Conservation (phyloP, 2,113 vertebrate species). For the Lepus europaeus region DNA sequence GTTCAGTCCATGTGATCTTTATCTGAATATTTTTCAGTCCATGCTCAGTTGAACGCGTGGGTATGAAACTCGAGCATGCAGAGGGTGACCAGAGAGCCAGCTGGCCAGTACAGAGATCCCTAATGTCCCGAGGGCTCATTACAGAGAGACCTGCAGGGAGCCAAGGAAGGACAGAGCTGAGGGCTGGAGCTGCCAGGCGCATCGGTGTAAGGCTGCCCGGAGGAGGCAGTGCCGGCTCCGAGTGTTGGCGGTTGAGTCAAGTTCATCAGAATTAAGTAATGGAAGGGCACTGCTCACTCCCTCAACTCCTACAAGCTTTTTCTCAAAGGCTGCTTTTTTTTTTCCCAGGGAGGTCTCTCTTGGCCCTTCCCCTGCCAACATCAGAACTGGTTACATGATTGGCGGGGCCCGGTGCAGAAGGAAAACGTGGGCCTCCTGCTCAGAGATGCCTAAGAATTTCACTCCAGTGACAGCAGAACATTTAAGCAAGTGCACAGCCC, state of each 20-base stretch:
- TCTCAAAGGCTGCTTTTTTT: not conserved
- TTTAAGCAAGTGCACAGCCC: not conserved
- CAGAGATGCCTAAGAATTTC: slow-evolving; percentile 18
- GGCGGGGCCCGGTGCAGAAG: not conserved
- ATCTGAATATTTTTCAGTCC: not conserved
- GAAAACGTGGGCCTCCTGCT: not conserved
- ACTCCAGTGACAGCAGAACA: not conserved
- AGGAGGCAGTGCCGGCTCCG: not conserved
- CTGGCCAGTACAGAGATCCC: not conserved
- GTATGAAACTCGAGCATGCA: not conserved
- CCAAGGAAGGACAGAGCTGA: not conserved
- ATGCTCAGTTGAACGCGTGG: not conserved
- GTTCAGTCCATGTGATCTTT: not conserved
- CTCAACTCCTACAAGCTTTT: not conserved
- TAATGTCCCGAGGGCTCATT: not conserved
- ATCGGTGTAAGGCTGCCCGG: not conserved
- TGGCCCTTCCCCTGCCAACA: not conserved
- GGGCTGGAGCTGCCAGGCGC: not conserved
- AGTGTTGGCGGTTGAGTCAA: not conserved
- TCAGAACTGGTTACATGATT: not conserved
- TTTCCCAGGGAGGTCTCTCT: not conserved
- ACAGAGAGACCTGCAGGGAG: not conserved
- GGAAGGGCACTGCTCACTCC: not conserved
- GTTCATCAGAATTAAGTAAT: not conserved
- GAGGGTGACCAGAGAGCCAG: not conserved